A percentile compares a stretch with the other conserved stretches of the same genome.
phyloP scores from a whole-genome alignment of 2,797 vertebrate species.

The Orestias chungarensis region DNA sequence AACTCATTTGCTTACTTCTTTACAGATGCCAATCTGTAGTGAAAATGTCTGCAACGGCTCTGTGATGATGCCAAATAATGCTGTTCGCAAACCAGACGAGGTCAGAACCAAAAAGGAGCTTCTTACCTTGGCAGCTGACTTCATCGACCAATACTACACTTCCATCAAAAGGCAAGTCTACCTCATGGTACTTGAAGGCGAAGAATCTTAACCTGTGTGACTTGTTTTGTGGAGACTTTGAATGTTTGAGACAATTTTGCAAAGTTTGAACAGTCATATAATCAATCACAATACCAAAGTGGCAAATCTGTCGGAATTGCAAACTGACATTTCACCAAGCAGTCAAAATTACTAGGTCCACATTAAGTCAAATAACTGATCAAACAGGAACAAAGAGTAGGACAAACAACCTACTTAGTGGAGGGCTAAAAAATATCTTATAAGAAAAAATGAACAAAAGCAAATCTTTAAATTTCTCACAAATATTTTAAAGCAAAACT shows the following conservation, averaged over 20 bases:
- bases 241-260: background rate
- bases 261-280: background rate
- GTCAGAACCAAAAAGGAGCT: constrained; percentile 85
- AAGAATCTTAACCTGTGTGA: background rate
- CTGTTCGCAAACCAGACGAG: constrained; percentile 85
- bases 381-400: background rate
- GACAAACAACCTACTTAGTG: no score
- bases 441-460: no score
- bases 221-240: background rate
- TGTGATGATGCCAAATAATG: constrained; percentile 85
- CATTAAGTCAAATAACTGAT: background rate
- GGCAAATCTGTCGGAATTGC: background rate
- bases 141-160: constrained; percentile 96
- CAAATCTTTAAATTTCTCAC: no score
- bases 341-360: background rate
- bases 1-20: constrained; percentile 20
- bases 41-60: constrained; percentile 92
- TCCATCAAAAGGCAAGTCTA: constrained; percentile 90
- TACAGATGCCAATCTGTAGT: constrained; percentile 86
- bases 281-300: background rate
- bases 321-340: background rate
- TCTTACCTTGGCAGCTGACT: constrained; percentile 91
- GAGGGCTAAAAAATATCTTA: no score
- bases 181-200: background rate
- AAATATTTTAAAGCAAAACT: no score